A percentile compares a stretch with the other conserved stretches of the same genome.
Conservation (phyloP, 2,888 invertebrate species). For the Drosophila silvestris region DNA sequence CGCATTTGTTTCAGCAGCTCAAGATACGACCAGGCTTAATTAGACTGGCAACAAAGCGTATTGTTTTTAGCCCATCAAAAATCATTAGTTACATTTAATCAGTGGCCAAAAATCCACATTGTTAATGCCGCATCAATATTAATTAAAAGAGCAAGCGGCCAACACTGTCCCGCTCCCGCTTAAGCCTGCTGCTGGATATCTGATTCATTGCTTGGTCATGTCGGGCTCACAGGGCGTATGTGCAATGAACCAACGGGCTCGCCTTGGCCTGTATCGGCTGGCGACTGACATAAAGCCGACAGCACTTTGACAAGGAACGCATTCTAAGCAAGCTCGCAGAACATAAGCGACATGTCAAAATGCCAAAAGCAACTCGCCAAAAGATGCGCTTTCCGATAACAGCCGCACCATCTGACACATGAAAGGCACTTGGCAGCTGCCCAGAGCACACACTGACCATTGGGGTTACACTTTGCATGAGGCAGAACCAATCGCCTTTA, state of each 20-base stretch:
- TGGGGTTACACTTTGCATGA: background rate
- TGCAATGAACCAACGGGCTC: conserved; percentile 47
- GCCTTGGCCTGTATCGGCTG: conserved; percentile 39
- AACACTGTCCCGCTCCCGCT: background rate
- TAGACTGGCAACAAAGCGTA: conserved; percentile 63
- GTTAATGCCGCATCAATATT: conserved; percentile 77
- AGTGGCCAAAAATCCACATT: conserved; percentile 66
- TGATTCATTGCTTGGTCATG: conserved; percentile 13
- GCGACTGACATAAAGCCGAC: conserved; percentile 74
- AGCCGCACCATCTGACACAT: conserved; percentile 64
- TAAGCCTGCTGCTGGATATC: conserved; percentile 16
- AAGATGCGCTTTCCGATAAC: conserved; percentile 71
- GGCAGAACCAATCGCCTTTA: background rate
- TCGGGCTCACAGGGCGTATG: conserved; percentile 42
- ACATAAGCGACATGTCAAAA: conserved; percentile 78
- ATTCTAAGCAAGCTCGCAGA: conserved; percentile 71
- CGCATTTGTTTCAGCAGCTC: conserved; percentile 62
- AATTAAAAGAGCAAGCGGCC: conserved; percentile 53
- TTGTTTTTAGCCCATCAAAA: conserved; percentile 60
- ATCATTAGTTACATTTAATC: conserved; percentile 75
- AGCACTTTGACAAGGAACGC: conserved; percentile 77
- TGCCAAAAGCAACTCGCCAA: conserved; percentile 67
- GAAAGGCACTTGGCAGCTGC: conserved; percentile 65
- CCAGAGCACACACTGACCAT: conserved; percentile 13
- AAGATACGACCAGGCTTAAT: conserved; percentile 57